These are phyloP conservation scores for Hypomesus transpacificus DNA, from an alignment of 2,113 vertebrate genomes.

Conservation along the genomic window DNA sequence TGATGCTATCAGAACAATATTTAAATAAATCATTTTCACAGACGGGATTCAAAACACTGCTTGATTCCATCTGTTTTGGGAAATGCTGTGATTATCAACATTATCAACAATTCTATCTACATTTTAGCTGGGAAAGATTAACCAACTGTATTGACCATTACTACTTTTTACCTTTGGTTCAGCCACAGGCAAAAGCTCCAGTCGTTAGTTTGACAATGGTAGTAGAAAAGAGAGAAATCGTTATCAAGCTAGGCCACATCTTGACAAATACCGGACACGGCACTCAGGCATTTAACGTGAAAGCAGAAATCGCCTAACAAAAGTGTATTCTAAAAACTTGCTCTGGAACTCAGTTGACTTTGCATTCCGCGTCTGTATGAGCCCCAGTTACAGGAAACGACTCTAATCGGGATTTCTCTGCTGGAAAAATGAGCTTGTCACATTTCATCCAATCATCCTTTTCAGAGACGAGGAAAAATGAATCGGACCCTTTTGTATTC, in stretches of 20 bases:
- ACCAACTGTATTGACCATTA: too few species aligned
- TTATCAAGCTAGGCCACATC: too few species aligned
- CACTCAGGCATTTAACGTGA: conserved; percentile 13
- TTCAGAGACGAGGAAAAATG: conserved; percentile 36
- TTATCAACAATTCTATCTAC: background rate
- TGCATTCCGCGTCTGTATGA: conserved; percentile 31
- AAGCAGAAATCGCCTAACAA: background rate
- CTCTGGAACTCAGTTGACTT: conserved; percentile 13
- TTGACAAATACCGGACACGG: too few species aligned
- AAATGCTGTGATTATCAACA: conserved; percentile 15
- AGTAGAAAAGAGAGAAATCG: too few species aligned
- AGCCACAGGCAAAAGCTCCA: too few species aligned
- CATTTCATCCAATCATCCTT: conserved; percentile 43
- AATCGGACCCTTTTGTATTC: conserved; percentile 37
- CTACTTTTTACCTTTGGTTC: too few species aligned
- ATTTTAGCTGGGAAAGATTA: too few species aligned
- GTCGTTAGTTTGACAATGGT: too few species aligned
- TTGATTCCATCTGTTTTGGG: conserved; percentile 50
- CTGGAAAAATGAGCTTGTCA: conserved; percentile 25
- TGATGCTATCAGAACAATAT: conserved; percentile 61
- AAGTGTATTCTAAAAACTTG: conserved; percentile 22
- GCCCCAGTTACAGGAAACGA: conserved; percentile 26
- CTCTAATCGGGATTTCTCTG: conserved; percentile 5
- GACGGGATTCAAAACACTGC: conserved; percentile 57
- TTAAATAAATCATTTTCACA: conserved; percentile 71